A percentile compares a stretch with the other conserved stretches of the same genome.
Conservation (phyloP, 92 coral and sea anemone species). For the Chrysogorgia sp. region DNA sequence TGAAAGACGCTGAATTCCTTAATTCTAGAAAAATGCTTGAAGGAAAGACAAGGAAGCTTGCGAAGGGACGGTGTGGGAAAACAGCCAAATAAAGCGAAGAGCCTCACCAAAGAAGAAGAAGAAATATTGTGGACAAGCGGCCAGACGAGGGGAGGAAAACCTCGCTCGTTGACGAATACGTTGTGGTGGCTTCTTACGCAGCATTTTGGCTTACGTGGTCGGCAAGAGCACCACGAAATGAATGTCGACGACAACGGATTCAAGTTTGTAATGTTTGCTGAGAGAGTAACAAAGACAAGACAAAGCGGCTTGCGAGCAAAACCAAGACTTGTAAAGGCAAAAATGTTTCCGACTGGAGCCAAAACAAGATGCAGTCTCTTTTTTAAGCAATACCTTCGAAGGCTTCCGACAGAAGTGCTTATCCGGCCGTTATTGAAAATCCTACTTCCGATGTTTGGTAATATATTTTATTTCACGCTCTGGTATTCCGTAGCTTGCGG, state of each 20-base stretch:
- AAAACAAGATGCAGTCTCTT: no score
- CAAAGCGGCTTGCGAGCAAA: no score
- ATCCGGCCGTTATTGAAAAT: no score
- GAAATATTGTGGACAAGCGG: constrained; percentile 43
- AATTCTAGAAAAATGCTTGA: constrained; percentile 61
- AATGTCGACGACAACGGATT: constrained; percentile 1
- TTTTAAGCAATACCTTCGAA: no score
- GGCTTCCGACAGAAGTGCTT: no score
- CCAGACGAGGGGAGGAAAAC: constrained; percentile 41
- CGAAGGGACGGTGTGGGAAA: constrained; percentile 34
- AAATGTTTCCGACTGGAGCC: no score
- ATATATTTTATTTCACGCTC: no score
- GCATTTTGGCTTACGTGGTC: constrained; percentile 51
- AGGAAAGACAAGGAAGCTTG: constrained; percentile 46
- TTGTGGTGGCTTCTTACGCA: constrained; percentile 56
- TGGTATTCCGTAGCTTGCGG: no score
- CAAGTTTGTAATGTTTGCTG: constrained; percentile 11
- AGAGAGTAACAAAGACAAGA: no score
- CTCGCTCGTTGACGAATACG: constrained; percentile 43
- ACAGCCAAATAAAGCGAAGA: constrained; percentile 57
- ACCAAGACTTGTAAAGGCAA: no score
- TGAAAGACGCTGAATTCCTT: constrained; percentile 53
- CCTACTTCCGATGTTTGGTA: no score
- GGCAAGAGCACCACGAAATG: constrained; percentile 60
- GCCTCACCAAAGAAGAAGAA: constrained; percentile 53